Evolutionary conservation across 2,797 vertebrate genomes (phyloP).

Genomic region (Percopsis omiscomaycus): DNA sequence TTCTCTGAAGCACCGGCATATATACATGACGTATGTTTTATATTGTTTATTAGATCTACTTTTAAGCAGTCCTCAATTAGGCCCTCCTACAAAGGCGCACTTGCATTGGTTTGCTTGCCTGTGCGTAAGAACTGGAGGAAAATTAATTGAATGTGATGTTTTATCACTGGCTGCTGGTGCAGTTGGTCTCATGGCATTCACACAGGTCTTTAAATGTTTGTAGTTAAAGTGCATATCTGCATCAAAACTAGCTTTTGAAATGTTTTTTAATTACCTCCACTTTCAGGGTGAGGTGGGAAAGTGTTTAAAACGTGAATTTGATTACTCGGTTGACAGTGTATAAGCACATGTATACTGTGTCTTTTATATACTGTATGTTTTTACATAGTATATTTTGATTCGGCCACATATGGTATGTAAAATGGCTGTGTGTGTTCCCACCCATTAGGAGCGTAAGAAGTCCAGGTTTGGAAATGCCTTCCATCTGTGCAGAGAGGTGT

Average conservation of each 20-base stretch:
- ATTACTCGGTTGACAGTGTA: too few species aligned
- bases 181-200: conserved; percentile 37
- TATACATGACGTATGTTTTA: too few species aligned
- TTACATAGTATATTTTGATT: too few species aligned
- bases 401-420: neutral
- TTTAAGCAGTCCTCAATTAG: neutral
- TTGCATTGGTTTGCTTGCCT: conserved; percentile 63
- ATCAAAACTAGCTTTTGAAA: too few species aligned
- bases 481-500: conserved; percentile 95
- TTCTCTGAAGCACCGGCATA: too few species aligned
- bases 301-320: too few species aligned
- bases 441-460: conserved; percentile 92
- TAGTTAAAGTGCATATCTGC: too few species aligned
- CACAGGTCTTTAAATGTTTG: conserved; percentile 24
- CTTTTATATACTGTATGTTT: too few species aligned
- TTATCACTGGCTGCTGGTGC: conserved; percentile 40
- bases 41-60: neutral
- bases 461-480: conserved; percentile 98
- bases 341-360: too few species aligned
- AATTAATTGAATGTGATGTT: conserved; percentile 43
- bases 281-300: too few species aligned
- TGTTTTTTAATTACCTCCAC: too few species aligned
- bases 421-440: conserved; percentile 2
- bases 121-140: conserved; percentile 72
- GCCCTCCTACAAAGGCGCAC: conserved; percentile 64